Conservation (phyloP, 2,797 vertebrate species). For the Anas capensis region DNA sequence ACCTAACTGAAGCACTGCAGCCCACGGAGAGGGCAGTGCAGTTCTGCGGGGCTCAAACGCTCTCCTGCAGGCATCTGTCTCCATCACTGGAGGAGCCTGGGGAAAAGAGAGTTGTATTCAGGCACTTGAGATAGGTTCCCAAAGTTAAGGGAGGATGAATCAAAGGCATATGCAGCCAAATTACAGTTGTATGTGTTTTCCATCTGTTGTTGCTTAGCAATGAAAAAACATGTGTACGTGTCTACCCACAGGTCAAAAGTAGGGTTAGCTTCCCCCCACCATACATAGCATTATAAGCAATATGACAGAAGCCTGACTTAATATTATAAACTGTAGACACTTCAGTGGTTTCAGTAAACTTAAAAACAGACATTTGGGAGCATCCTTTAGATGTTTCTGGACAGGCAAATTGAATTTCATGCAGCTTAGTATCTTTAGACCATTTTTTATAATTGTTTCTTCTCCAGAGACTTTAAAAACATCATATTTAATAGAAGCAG, state of each 20-base stretch:
- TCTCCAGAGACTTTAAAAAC: not conserved
- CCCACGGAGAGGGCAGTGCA: not conserved
- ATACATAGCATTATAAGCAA: not conserved
- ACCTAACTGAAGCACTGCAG: rapidly evolving
- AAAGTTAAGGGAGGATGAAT: not conserved
- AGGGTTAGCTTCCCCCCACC: not conserved
- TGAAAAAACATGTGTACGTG: not conserved
- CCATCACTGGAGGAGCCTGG: not conserved
- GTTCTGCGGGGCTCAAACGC: rapidly evolving
- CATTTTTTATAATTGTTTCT: not conserved
- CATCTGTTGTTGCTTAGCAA: not conserved
- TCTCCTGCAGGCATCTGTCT: not conserved
- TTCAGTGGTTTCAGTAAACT: not conserved
- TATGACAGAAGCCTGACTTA: not conserved
- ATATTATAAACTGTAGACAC: not conserved
- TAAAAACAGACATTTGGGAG: not conserved
- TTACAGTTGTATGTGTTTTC: not conserved
- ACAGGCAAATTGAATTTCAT: not conserved
- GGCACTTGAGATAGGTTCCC: not conserved
- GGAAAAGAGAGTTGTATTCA: not conserved
- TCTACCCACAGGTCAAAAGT: not conserved
- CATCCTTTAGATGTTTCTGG: not conserved
- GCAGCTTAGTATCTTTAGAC: not conserved
- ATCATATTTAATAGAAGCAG: not conserved
- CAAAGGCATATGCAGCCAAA: not conserved